These are phyloP conservation scores for Tolypeutes matacus DNA, from an alignment of 2,797 vertebrate genomes.

Conservation along the genomic window DNA sequence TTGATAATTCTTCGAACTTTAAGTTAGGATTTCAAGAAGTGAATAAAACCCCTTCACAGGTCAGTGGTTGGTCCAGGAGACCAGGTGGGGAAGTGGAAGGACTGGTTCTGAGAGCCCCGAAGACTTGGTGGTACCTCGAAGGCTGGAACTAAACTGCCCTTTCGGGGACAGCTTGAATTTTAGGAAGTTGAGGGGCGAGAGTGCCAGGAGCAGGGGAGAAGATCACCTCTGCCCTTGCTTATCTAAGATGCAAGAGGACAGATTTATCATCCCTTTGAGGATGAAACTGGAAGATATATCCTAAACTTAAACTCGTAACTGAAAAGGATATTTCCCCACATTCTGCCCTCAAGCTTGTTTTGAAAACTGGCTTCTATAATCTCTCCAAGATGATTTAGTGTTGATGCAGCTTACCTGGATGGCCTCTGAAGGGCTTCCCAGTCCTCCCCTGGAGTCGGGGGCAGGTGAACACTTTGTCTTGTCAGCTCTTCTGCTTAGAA, in stretches of 20 bases:
- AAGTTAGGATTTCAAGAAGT: not conserved
- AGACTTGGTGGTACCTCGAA: not conserved
- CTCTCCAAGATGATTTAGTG: not conserved
- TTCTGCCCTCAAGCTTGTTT: not conserved
- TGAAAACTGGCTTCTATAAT: not conserved
- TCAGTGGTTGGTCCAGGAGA: rapidly evolving
- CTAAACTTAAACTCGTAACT: not conserved
- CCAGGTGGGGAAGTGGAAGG: not conserved
- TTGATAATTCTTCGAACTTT: not conserved
- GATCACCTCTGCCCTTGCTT: not conserved
- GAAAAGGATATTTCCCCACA: not conserved
- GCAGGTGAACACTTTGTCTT: not conserved
- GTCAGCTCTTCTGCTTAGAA: not conserved
- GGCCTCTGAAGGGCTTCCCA: not conserved
- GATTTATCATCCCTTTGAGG: not conserved
- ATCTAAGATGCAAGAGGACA: not conserved
- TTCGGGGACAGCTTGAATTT: not conserved
- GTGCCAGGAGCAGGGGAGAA: not conserved
- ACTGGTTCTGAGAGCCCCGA: not conserved
- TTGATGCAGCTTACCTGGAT: not conserved
- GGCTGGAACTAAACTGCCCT: not conserved
- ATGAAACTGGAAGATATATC: not conserved
- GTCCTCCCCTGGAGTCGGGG: not conserved
- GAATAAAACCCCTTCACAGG: not conserved
- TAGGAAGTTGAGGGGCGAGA: not conserved